Percentiles rank a stretch among this genome's conserved stretches.
phyloP scores from a whole-genome alignment of 2,113 vertebrate genomes.

The Microtus montanus region DNA sequence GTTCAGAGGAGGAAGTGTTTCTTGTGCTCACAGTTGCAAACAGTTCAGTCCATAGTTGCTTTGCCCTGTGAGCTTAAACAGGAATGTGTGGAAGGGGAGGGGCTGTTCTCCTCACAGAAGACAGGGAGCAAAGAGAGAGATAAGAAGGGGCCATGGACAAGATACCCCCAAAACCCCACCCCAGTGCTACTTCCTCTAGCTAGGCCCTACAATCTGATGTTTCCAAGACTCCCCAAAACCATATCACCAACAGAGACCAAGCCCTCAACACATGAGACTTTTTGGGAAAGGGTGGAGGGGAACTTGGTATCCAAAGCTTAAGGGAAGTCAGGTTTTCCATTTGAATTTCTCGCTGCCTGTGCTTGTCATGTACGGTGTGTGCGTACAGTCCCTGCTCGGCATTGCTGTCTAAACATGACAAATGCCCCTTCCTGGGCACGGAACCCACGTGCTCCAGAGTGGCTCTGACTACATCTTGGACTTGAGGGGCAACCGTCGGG shows the following conservation, averaged over 20 bases:
- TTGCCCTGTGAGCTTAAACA: not conserved
- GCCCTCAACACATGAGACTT: not conserved
- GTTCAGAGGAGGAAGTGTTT: not conserved
- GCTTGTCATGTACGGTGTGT: conserved; percentile 23
- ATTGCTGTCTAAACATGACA: conserved; percentile 86
- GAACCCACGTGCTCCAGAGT: conserved; percentile 91
- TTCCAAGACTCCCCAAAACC: not conserved
- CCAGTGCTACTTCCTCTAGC: not conserved
- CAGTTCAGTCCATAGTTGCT: not conserved
- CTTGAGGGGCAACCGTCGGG: conserved; percentile 87
- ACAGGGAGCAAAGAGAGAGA: not conserved
- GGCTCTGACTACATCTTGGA: conserved; percentile 90
- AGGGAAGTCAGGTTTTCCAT: not conserved
- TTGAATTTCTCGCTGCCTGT: not conserved
- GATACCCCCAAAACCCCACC: not conserved
- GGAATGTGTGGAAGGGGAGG: not conserved
- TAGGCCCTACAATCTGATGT: not conserved
- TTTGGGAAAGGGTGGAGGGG: rapidly evolving
- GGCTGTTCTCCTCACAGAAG: not conserved
- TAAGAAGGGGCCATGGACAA: not conserved
- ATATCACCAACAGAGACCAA: not conserved
- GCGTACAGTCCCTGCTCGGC: conserved; percentile 79
- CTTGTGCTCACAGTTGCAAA: not conserved
- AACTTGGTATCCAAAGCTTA: not conserved
- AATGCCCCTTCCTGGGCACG: conserved; percentile 84